These are phyloP conservation scores for Chaetophractus vellerosus DNA, from an alignment of 2,797 vertebrate genomes.

Conservation along the genomic window DNA sequence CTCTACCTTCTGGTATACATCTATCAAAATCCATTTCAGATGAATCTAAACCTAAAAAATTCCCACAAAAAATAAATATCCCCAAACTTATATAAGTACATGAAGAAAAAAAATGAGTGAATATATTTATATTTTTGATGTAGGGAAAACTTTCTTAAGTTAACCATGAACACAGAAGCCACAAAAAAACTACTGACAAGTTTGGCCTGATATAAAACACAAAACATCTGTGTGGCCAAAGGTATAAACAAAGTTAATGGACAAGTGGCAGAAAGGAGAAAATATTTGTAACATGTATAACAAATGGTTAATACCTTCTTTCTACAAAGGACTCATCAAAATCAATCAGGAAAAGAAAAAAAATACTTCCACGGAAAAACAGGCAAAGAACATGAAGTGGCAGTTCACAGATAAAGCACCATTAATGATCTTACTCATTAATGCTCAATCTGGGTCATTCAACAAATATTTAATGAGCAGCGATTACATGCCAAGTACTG, in stretches of 20 bases:
- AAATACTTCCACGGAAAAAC: not conserved
- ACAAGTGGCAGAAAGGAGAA: not conserved
- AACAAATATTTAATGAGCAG: slow-evolving; percentile 30
- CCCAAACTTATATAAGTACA: not conserved
- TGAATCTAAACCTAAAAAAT: slow-evolving; percentile 15
- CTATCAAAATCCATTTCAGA: not conserved
- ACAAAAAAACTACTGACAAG: not conserved
- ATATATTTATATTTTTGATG: not conserved
- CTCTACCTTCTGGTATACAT: not conserved
- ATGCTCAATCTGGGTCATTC: not conserved
- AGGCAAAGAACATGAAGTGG: not conserved
- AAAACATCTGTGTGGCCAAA: not conserved
- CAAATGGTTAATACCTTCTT: not conserved
- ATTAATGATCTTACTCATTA: not conserved
- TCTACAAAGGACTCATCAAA: slow-evolving; percentile 2
- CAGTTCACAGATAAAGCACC: not conserved
- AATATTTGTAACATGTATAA: not conserved
- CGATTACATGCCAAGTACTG: not conserved
- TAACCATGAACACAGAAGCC: not conserved
- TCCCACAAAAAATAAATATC: not conserved
- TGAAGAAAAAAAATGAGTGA: not conserved
- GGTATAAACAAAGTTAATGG: not conserved
- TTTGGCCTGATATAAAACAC: not conserved
- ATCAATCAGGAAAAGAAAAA: not conserved
- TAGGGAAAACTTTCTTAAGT: not conserved